These are phyloP conservation scores for Metopia argyrocephala DNA, from an alignment of 2,888 invertebrate genomes.

Conservation along the genomic window DNA sequence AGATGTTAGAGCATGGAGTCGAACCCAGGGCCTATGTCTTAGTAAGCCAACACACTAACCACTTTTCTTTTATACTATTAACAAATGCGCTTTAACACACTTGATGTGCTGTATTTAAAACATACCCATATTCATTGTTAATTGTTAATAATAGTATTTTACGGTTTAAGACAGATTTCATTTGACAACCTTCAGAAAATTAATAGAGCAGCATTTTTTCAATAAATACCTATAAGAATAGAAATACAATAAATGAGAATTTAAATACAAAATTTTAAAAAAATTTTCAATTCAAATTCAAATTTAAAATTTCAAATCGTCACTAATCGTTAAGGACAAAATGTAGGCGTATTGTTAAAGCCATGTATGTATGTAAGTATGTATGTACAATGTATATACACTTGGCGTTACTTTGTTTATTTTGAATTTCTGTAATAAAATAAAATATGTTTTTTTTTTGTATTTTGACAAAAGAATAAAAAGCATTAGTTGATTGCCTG, in stretches of 20 bases:
- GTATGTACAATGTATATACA: too few relatives aligned
- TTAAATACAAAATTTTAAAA: not conserved
- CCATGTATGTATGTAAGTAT: too few relatives aligned
- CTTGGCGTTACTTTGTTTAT: too few relatives aligned
- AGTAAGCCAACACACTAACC: too few relatives aligned
- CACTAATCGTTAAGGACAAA: conserved; percentile 53
- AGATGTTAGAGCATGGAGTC: too few relatives aligned
- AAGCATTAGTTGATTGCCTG: conserved; percentile 22
- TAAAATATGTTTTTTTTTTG: too few relatives aligned
- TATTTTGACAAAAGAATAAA: too few relatives aligned
- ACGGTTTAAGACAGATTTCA: conserved; percentile 33
- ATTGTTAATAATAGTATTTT: not conserved
- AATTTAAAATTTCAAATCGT: too few relatives aligned
- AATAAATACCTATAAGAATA: not conserved
- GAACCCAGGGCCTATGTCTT: too few relatives aligned
- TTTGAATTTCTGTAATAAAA: not conserved
- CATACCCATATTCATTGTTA: not conserved
- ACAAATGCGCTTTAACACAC: not conserved
- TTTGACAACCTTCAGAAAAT: conserved; percentile 60
- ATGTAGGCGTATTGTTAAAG: conserved; percentile 43
- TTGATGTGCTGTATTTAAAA: not conserved
- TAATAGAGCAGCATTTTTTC: conserved; percentile 50
- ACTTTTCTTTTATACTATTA: too few relatives aligned
- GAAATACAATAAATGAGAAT: conserved; percentile 3
- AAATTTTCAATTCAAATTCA: not conserved